These are phyloP conservation scores for Austrolebias charrua DNA, from an alignment of 2,797 vertebrate species.

Conservation along the genomic window DNA sequence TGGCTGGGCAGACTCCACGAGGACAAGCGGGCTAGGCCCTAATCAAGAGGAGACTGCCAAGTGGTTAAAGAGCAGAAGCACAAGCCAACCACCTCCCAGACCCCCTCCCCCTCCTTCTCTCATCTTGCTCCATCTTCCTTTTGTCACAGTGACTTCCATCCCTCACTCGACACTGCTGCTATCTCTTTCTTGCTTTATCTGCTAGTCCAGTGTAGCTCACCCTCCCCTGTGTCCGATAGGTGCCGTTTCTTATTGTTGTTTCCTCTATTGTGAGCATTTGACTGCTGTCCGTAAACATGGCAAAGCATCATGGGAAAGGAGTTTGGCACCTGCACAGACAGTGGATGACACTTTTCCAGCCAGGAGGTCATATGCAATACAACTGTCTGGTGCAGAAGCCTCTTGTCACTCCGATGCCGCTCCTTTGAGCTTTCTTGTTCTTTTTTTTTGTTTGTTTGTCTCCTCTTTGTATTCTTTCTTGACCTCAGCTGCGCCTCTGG, in stretches of 20 bases:
- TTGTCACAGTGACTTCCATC: constrained; percentile 59
- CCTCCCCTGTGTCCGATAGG: constrained; percentile 14
- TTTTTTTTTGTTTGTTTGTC: constrained; percentile 32
- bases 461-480: constrained; percentile 44
- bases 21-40: constrained; percentile 65
- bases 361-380: constrained; percentile 55
- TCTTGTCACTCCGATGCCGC: constrained; percentile 50
- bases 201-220: constrained; percentile 35
- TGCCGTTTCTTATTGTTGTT: not conserved
- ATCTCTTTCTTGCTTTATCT: constrained; percentile 26
- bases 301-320: constrained; percentile 64
- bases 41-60: constrained; percentile 80
- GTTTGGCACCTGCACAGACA: constrained; percentile 72
- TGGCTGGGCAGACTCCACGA: constrained; percentile 63
- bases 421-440: constrained; percentile 56
- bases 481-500: constrained; percentile 36
- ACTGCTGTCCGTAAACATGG: constrained; percentile 60
- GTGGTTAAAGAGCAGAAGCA: constrained; percentile 73
- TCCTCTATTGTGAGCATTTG: constrained; percentile 35
- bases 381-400: constrained; percentile 58
- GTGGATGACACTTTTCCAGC: constrained; percentile 57
- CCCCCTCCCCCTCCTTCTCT: constrained; percentile 44
- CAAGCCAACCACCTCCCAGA: constrained; percentile 60
- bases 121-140: constrained; percentile 56
- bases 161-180: constrained; percentile 35